Evolutionary conservation across 2,797 vertebrate species (phyloP).

Genomic region (Gymnoscopelus braueri): DNA sequence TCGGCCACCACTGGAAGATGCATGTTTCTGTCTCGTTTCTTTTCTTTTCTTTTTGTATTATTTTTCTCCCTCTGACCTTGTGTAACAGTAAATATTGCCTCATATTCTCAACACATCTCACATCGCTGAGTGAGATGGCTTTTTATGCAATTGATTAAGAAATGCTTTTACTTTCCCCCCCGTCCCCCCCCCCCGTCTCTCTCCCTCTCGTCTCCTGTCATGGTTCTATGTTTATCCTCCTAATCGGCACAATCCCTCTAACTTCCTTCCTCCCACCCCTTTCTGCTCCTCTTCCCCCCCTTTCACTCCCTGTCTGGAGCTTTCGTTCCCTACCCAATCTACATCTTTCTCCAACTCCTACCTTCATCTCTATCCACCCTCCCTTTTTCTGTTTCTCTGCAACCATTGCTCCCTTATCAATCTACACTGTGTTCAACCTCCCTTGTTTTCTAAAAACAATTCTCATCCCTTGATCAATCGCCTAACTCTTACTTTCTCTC

Average conservation of each 20-base stretch:
- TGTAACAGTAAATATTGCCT: slow-evolving; percentile 6
- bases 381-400: background rate
- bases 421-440: background rate
- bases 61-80: background rate
- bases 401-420: background rate
- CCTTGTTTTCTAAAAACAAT: no score
- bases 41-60: background rate
- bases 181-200: slow-evolving; percentile 39
- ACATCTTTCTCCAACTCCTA: background rate
- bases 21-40: background rate
- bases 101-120: slow-evolving; percentile 11
- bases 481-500: background rate
- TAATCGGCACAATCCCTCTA: slow-evolving; percentile 70
- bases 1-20: slow-evolving; percentile 4
- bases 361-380: background rate
- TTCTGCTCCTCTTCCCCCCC: slow-evolving; percentile 46
- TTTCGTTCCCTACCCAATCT: slow-evolving; percentile 61
- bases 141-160: slow-evolving; percentile 45
- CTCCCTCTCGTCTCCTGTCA: slow-evolving; percentile 55
- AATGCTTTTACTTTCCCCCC: slow-evolving; percentile 26
- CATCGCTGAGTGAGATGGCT: slow-evolving; percentile 26
- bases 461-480: no score
- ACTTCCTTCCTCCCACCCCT: slow-evolving; percentile 64
- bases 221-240: slow-evolving; percentile 61
- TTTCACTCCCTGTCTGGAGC: slow-evolving; percentile 57